Conservation (phyloP, 2,888 invertebrate species). For the Heteromyza rotundicornis region DNA sequence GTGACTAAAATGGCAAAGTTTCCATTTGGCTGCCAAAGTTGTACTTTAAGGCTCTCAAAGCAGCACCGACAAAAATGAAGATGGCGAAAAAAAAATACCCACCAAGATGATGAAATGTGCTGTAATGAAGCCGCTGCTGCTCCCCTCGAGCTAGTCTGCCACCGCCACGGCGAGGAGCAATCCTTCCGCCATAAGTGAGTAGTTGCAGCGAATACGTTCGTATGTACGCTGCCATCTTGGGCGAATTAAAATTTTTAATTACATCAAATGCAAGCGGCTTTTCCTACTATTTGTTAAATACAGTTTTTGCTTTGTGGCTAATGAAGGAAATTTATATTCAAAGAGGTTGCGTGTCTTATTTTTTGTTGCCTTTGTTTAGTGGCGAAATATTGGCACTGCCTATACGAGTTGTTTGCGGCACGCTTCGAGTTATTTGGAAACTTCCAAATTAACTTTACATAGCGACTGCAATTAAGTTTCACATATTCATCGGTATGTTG, state of each 20-base stretch:
- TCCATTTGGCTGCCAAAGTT: constrained; percentile 17
- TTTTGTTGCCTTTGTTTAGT: neutral
- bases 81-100: neutral
- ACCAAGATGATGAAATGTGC: constrained; percentile 17
- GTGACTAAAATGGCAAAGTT: constrained; percentile 41
- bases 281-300: constrained; percentile 11
- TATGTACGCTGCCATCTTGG: neutral
- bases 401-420: neutral
- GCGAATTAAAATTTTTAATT: constrained; percentile 39
- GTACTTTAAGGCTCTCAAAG: constrained; percentile 4
- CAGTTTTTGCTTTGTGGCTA: constrained; percentile 8
- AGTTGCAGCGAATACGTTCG: neutral
- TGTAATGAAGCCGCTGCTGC: constrained; percentile 10
- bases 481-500: too few species aligned
- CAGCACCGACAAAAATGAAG: neutral
- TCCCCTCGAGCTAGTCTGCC: too few species aligned
- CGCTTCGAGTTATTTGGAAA: constrained; percentile 5
- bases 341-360: neutral
- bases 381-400: neutral
- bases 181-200: too few species aligned
- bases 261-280: constrained; percentile 36
- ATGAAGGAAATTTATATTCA: constrained; percentile 16
- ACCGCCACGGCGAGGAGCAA: too few species aligned
- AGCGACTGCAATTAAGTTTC: too few species aligned
- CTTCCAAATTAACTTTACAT: constrained; percentile 1